phyloP scores from a whole-genome alignment of 37 sponge, comb jelly and placozoan genomes.

The Tethya wilhelma region DNA sequence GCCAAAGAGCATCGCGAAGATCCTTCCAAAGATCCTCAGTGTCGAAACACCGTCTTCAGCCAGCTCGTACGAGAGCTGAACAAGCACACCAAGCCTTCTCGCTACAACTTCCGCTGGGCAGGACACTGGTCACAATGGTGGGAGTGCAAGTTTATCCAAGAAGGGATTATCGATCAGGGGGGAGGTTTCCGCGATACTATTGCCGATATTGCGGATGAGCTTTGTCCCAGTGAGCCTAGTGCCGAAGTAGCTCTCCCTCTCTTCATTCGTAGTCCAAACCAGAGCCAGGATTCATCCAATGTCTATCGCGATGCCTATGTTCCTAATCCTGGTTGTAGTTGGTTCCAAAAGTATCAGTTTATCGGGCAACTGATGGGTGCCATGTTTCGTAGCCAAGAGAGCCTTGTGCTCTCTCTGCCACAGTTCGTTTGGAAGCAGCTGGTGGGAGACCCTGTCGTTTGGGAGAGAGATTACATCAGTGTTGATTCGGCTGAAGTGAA shows the following conservation, averaged over 20 bases:
- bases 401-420: slow-evolving; percentile 82
- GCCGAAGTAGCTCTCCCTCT: slow-evolving; percentile 73
- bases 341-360: slow-evolving; percentile 60
- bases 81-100: slow-evolving; percentile 56
- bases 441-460: slow-evolving; percentile 81
- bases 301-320: slow-evolving; percentile 84
- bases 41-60: slow-evolving; percentile 75
- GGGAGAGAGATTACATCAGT: slow-evolving; percentile 83
- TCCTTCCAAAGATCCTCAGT: slow-evolving; percentile 71
- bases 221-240: slow-evolving; percentile 75
- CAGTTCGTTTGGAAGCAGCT: slow-evolving; percentile 95
- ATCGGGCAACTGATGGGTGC: slow-evolving; percentile 94
- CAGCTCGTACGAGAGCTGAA: slow-evolving; percentile 70
- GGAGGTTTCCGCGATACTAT: slow-evolving; percentile 94
- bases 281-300: slow-evolving; percentile 89
- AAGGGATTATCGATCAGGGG: slow-evolving; percentile 95
- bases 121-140: slow-evolving; percentile 88
- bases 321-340: slow-evolving; percentile 84
- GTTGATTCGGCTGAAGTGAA: slow-evolving; percentile 88
- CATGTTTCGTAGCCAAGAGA: slow-evolving; percentile 80
- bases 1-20: slow-evolving; percentile 77
- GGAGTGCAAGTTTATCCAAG: slow-evolving; percentile 89
- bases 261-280: slow-evolving; percentile 91
- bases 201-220: slow-evolving; percentile 88
- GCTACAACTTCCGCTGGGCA: slow-evolving; percentile 80